Evolutionary conservation across 2,113 vertebrate genomes (phyloP), one percentile per base, ranked within the genome.

Genomic region (Clarias gariepinus): DNA sequence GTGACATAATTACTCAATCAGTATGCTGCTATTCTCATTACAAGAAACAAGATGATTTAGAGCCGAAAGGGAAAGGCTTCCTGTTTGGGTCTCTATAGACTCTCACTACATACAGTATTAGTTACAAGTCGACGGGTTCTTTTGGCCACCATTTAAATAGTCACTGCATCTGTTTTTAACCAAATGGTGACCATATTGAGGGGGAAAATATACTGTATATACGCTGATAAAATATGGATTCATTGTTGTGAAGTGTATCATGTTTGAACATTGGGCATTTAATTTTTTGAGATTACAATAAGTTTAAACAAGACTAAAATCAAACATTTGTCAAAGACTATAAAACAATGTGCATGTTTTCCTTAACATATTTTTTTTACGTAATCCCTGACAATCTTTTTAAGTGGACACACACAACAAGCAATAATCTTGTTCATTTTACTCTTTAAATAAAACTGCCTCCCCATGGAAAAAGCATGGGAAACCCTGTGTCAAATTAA

Each of bases 1-100:
- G 30, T 21, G 8, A 30, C 63, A 83, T 36, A 76, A 66, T 81
- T 78, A 76, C 33, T 28, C 33, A n/a, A 19, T 47, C 66, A 77
- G 53, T 36, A 82, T 58, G 61, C 82, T 87, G 85, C 23, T 85
- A 86, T 87, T 87, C 69, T 77, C 77, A 85, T 87, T 69, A 82
- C 28, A 64, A 69, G 77, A 82, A 80, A 89, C 68, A 52, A 69
- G 69, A 87, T 61, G 68, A 87, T 89, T 58, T 89, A 80, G 63
- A 36, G 81, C 25, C 33, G 69, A 79, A 33, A 81, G 64, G 61
- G 19, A 28, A 25, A 25, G 81, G 57, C 74, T 86, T 89, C 88
- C 76, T 89, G 74, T 83, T 74, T 86, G n/a, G 30, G 3, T 69
- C n/a, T 80, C 77, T 52, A 77, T n/a, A 60, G 76, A n/a, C 68